A percentile compares a stretch with the other conserved stretches of the same genome.
phyloP scores from a whole-genome alignment of 2,113 vertebrate genomes.

The Corapipo altera region DNA sequence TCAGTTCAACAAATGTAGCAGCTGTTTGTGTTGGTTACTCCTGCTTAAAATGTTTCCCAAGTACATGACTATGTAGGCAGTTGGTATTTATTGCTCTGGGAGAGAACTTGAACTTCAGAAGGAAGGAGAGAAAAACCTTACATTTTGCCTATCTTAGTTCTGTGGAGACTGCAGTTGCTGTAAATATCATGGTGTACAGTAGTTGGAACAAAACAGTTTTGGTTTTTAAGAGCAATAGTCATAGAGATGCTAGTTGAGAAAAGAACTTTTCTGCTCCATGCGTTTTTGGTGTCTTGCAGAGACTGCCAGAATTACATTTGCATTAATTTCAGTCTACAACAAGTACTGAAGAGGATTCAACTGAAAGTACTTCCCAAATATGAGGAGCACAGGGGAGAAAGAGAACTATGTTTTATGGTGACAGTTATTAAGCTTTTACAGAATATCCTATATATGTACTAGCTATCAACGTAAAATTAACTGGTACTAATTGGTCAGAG shows the following conservation, averaged over 20 bases:
- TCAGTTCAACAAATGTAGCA: neutral
- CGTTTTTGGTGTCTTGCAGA: neutral
- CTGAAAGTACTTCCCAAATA: slow-evolving; percentile 23
- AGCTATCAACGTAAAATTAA: slow-evolving; percentile 68
- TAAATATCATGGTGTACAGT: neutral
- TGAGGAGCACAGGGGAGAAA: slow-evolving; percentile 26
- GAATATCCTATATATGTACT: slow-evolving; percentile 64
- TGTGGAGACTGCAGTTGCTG: neutral
- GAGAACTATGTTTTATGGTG: slow-evolving; percentile 55
- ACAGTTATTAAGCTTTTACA: slow-evolving; percentile 67
- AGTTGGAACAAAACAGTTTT: neutral
- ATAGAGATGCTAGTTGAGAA: neutral
- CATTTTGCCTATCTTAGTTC: neutral
- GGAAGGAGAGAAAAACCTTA: neutral
- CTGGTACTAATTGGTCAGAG: slow-evolving; percentile 71
- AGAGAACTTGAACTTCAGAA: neutral
- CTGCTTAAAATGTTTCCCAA: neutral
- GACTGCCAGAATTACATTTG: neutral
- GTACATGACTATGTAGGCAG: neutral
- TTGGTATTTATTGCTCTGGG: neutral
- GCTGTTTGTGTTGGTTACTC: neutral
- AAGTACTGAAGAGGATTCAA: slow-evolving; percentile 42
- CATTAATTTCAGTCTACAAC: neutral
- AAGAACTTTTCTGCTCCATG: neutral
- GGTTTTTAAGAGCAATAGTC: neutral